Base-by-base conservation (phyloP, 2,888 invertebrate genomes). In the Lacanobia oleracea region DNA sequence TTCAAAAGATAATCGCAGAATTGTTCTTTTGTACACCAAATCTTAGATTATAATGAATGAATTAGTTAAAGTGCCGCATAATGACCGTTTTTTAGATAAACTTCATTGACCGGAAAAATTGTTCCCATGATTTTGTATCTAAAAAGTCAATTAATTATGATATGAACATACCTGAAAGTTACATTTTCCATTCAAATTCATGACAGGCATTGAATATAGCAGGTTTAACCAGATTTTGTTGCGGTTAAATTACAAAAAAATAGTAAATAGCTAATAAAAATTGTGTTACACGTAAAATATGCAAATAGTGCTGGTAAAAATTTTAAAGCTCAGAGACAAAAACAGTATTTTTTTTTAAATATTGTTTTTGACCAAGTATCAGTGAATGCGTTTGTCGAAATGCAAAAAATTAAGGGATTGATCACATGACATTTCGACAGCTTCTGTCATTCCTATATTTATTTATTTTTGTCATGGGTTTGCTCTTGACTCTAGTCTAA, bases 91-190 rank as follows among this genome's bases (percentile, higher is more conserved):
- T 48, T 48, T 33, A 5, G 14, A 27, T 23, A 7, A 10, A n/a
- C 12, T 37, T 37, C 57, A 57, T 57, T 37, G 37, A 59, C 40
- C 40, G 8, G 40, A 40, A 8, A 59, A 40, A 40, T 21, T 21
- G 40, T 59, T 43, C 21, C 1, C 7, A 21, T 21, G 3, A 21
- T 59, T 59, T 59, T 40, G 7, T 59, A 21, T 40, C 16, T 12
- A 40, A 8, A 59, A 40, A 40, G 16, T 0, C 40, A 59, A 59
- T 43, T 40, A 57, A n/a, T 21, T 59, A 14, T 8, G n/a, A 59
- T 10, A 56, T 59, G 21, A 40, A 40, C 16, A 40, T 43, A 59
- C 40, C 37, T 57, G 56, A 57, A 57, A 59, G 40, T 8, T 59
- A 14, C 16, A 40, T 8, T 14, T 21, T 16, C 16, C 2, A 59